Evolutionary conservation across 1,140 invertebrate species (phyloP).

Genomic region (Thereuonema tuberculata): DNA sequence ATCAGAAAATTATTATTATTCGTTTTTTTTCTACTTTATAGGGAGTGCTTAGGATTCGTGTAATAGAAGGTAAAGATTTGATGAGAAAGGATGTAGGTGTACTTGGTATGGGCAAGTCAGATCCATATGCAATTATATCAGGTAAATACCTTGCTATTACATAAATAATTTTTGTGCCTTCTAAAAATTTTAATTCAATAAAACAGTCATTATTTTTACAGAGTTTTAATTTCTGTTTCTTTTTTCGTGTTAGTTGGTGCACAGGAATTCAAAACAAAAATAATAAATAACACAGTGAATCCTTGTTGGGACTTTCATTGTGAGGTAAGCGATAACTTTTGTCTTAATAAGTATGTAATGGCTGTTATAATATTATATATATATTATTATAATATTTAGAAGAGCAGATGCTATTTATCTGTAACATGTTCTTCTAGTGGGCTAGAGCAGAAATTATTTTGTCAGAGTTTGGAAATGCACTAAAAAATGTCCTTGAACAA

Average conservation of each 20-base stretch:
- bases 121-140: slow-evolving; percentile 73
- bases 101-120: slow-evolving; percentile 81
- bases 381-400: too few relatives aligned
- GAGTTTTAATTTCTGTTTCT: slow-evolving; percentile 5
- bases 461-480: too few relatives aligned
- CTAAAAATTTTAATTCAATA: background rate
- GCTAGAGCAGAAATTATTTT: too few relatives aligned
- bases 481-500: too few relatives aligned
- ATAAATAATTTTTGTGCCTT: slow-evolving; percentile 6
- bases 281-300: slow-evolving; percentile 79
- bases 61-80: slow-evolving; percentile 83
- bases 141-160: too few relatives aligned
- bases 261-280: slow-evolving; percentile 63
- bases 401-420: too few relatives aligned
- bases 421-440: too few relatives aligned
- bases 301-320: slow-evolving; percentile 90
- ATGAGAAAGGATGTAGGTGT: slow-evolving; percentile 55
- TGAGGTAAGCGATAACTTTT: slow-evolving; percentile 51
- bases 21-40: slow-evolving; percentile 6
- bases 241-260: slow-evolving; percentile 29
- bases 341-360: too few relatives aligned
- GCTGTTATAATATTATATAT: too few relatives aligned
- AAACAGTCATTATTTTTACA: too few relatives aligned
- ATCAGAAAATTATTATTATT: background rate
- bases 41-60: slow-evolving; percentile 64